Evolutionary conservation across 2,888 invertebrate species (phyloP), one percentile per base, ranked within the genome.

Genomic region (Cosmorhoe ocellata): DNA sequence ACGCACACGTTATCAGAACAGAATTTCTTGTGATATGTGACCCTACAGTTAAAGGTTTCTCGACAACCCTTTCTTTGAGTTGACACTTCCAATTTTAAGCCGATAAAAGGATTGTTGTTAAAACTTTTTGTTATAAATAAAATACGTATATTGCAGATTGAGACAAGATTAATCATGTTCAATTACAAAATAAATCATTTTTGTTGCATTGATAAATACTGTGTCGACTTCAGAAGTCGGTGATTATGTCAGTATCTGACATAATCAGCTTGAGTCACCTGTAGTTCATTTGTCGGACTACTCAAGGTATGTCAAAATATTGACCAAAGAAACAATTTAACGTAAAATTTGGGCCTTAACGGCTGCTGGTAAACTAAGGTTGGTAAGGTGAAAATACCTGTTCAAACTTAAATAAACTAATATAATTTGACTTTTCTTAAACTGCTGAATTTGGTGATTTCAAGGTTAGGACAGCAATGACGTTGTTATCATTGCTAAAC

Each of bases 1-100:
- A 69, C 62, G 63, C 61, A 61, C 56, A 52, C 46, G 58, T 59
- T 57, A 63, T 61, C 61, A 60, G 47, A 58, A 61, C 63, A 56
- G 56, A 55, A 62, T 59, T 62, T 55, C 58, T 59, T 59, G 49
- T 51, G 60, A 60, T 55, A 52, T 51, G 41, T 51, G 53, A 58
- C 61, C 46, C 49, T 50, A 63, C 41, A 56, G 58, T 51, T 62
- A 46, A 49, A 54, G 28, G 30, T 50, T 51, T 11, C 14, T 38
- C 38, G 34, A 14, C 32, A 41, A 43, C 18, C 27, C 38, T 34
- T 33, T 33, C 24, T 26, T 39, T 46, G 22, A 18, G 13, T 39
- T 44, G 30, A 34, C 30, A 31, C 32, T 51, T 46, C 41, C 36
- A 27, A 30, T 12, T 26, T 47, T 28, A n/a, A n/a, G n/a, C 28